Conservation (phyloP, 1,140 invertebrate genomes). For the Zaprionus camerounensis region DNA sequence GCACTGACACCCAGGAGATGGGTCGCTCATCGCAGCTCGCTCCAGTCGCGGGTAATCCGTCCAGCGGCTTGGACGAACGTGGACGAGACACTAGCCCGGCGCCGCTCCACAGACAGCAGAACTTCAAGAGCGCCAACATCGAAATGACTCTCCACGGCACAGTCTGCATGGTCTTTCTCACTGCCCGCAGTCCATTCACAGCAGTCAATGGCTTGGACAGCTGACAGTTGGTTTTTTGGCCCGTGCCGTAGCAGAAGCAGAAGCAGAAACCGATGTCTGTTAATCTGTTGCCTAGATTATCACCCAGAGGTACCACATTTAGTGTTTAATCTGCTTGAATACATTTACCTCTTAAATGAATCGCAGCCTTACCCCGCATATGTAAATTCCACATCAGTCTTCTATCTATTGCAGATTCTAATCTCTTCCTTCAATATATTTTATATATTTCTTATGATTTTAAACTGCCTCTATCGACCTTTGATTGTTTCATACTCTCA, state of each 20-base stretch:
- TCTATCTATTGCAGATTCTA: too few relatives aligned
- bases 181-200: too few relatives aligned
- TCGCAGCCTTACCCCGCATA: too few relatives aligned
- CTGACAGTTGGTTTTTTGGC: constrained; percentile 34
- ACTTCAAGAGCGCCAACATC: constrained; percentile 25
- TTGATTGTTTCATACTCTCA: too few relatives aligned
- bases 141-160: constrained; percentile 13
- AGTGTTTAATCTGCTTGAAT: too few relatives aligned
- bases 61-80: constrained; percentile 8
- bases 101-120: constrained; percentile 34
- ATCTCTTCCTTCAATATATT: too few relatives aligned
- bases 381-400: too few relatives aligned
- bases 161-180: neutral
- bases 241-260: neutral
- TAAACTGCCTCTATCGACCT: too few relatives aligned
- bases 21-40: neutral
- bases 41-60: neutral
- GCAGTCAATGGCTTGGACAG: neutral
- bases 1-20: neutral
- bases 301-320: too few relatives aligned
- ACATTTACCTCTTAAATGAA: too few relatives aligned
- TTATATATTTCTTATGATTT: too few relatives aligned
- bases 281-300: too few relatives aligned
- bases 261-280: neutral
- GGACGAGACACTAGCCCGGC: constrained; percentile 13